These are phyloP conservation scores for Sebastolobus altivelis DNA, from an alignment of 2,797 vertebrate genomes.

Conservation along the genomic window DNA sequence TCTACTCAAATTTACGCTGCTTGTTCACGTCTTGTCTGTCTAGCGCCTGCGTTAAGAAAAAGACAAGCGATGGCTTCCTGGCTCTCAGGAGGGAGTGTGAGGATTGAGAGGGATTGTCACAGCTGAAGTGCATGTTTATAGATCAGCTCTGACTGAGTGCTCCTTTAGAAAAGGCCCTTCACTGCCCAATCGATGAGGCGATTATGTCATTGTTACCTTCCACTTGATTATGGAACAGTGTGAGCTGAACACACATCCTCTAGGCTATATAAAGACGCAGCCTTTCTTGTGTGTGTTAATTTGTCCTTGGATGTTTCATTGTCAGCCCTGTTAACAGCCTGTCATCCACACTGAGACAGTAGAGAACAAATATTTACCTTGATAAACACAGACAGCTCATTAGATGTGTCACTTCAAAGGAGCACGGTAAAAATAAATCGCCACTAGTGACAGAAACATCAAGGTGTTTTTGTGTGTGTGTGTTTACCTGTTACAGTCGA, in stretches of 20 bases:
- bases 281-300: constrained; percentile 18
- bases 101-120: constrained; percentile 33
- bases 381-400: constrained; percentile 63
- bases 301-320: constrained; percentile 48
- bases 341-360: constrained; percentile 44
- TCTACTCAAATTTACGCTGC: constrained; percentile 29
- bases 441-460: constrained; percentile 19
- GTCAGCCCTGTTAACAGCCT: constrained; percentile 47
- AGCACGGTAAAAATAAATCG: constrained; percentile 32
- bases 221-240: constrained; percentile 58
- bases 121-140: constrained; percentile 62
- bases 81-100: constrained; percentile 31
- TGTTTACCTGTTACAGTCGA: constrained; percentile 95
- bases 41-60: constrained; percentile 17
- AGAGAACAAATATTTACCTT: constrained; percentile 62
- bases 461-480: not conserved
- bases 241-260: constrained; percentile 9
- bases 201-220: constrained; percentile 68
- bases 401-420: constrained; percentile 54
- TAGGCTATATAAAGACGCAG: not conserved
- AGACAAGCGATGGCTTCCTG: constrained; percentile 35
- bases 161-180: constrained; percentile 56
- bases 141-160: constrained; percentile 65
- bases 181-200: constrained; percentile 50
- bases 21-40: constrained; percentile 10